Percentiles rank a stretch among this genome's conserved stretches.
These are phyloP conservation scores for Myotis brandtii DNA, from an alignment of 2,113 vertebrate genomes.

Conservation along the genomic window DNA sequence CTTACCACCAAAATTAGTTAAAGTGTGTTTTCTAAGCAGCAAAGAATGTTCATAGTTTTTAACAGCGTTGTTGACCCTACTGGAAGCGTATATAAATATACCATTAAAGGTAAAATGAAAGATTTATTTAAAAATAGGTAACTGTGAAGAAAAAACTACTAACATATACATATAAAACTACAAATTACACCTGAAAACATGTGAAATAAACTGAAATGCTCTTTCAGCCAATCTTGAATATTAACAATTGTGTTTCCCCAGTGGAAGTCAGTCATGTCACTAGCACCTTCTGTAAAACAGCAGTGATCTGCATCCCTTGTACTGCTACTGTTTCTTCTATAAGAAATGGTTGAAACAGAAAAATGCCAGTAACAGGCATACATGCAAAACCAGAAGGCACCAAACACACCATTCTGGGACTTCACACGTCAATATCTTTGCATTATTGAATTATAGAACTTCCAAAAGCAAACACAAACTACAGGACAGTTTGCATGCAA, in stretches of 20 bases:
- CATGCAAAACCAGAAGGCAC: constrained; percentile 40
- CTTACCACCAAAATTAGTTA: neutral
- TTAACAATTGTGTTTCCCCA: constrained; percentile 29
- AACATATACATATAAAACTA: constrained; percentile 29
- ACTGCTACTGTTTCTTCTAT: neutral
- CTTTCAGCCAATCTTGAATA: constrained; percentile 39
- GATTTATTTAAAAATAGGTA: constrained; percentile 54
- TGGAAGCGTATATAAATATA: constrained; percentile 56
- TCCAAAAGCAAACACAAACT: neutral
- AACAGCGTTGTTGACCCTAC: constrained; percentile 16
- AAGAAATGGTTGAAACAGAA: neutral
- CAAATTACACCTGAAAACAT: constrained; percentile 61
- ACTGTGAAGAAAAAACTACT: constrained; percentile 60
- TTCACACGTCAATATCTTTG: neutral
- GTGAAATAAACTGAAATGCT: constrained; percentile 65
- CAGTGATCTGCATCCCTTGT: neutral
- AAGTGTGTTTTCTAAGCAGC: constrained; percentile 46
- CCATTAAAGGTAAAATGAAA: constrained; percentile 61
- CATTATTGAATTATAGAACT: neutral
- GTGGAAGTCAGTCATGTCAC: constrained; percentile 31
- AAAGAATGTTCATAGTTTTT: constrained; percentile 35
- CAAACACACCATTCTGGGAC: neutral
- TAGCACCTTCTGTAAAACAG: constrained; percentile 39
- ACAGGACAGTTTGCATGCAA: neutral
- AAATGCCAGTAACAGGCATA: neutral